Percentiles rank a stretch among this genome's conserved stretches.
Conservation (phyloP, 2,797 vertebrate genomes). For the Menidia menidia region DNA sequence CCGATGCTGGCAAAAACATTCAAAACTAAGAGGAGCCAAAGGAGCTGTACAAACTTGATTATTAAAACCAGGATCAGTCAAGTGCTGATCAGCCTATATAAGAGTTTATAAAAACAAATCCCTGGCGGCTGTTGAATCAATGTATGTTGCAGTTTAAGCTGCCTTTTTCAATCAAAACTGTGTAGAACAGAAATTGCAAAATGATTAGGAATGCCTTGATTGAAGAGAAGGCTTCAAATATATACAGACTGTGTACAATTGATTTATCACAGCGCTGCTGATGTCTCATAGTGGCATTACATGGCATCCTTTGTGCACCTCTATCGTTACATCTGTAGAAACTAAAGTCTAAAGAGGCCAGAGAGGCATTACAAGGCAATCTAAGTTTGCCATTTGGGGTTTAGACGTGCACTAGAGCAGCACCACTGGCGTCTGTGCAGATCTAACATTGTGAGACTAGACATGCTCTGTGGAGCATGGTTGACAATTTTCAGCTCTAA, state of each 20-base stretch:
- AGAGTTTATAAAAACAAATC: no score
- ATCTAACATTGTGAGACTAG: conserved; percentile 31
- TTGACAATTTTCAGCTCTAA: conserved; percentile 7
- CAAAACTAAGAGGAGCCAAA: no score
- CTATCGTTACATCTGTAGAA: conserved; percentile 11
- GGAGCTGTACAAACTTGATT: no score
- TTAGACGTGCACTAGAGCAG: conserved; percentile 15
- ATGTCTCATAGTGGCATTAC: not conserved
- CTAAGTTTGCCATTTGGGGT: conserved; percentile 24
- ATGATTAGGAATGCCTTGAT: not conserved
- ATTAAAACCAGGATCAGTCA: no score
- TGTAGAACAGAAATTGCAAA: not conserved
- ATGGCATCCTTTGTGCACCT: not conserved
- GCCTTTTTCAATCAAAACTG: not conserved
- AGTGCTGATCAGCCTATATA: no score
- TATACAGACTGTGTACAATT: conserved; percentile 20
- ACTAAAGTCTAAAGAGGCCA: conserved; percentile 1
- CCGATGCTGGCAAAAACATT: no score
- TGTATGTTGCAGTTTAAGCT: no score
- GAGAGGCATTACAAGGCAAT: conserved; percentile 21
- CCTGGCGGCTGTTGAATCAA: no score
- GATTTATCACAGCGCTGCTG: conserved; percentile 18
- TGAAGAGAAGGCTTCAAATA: not conserved
- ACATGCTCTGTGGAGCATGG: conserved; percentile 13
- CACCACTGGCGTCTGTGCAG: conserved; percentile 19